Evolutionary conservation across 2,113 vertebrate genomes (phyloP), one percentile per base, ranked within the genome.

Genomic region (Tenrec ecaudatus): DNA sequence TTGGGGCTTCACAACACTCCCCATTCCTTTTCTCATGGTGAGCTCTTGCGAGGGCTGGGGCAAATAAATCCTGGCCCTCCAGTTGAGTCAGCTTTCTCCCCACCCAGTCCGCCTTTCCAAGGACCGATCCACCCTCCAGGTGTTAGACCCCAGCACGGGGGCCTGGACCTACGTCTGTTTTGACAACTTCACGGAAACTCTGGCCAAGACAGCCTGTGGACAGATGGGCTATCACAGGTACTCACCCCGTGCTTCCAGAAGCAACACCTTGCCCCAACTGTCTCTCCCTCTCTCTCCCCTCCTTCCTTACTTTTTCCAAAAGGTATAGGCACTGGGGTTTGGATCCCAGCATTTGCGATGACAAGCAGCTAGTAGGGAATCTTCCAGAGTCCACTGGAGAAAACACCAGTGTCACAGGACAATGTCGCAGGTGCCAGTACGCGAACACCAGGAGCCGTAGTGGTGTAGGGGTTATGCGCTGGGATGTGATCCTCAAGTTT

Each of bases 191-290:
- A 97, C 96, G 3, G 16, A 38, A 0, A 64, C 76, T 2, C 97
- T 99, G 97, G 98, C 99, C 0, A 94, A 97, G 93, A 98, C 94
- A 0, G 98, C 98, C 16, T 99, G 99, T 5, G 94, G 97, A 60
- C 98, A 99, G 80, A 98, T 99, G 96, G 99, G 99, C 92, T 99
- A 99, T 89, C 93, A 97, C 92, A 92, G 96, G 99, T 99, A 98
- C 68, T 0, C 0, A 12, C 17, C n/a, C 76, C 27, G 11, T 16
- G 76, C 60, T 84, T 17, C 68, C 2, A 0, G 38, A 29, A 33
- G 47, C 33, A 40, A 33, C 9, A 62, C 62, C 36, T 11, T 7
- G 1, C 60, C 36, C 58, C 60, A 64, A 40, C 4, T 1, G 0
- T 6, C 3, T 73, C n/a, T 22, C n/a, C 16, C 15, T 36, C 12